Conservation (phyloP, 2,888 invertebrate genomes). For the Bhutanitis thaidina region DNA sequence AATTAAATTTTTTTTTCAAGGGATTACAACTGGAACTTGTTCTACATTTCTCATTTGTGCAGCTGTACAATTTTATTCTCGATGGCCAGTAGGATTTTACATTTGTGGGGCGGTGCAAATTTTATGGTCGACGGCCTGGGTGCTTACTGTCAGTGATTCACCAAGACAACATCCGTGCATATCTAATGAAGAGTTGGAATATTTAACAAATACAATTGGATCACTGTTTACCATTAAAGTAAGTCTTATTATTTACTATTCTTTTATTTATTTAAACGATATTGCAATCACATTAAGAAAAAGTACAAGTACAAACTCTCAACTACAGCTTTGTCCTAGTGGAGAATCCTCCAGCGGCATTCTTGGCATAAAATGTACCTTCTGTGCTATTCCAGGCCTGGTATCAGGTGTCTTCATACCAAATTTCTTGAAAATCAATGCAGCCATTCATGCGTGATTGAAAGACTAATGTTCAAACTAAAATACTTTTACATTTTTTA, state of each 20-base stretch:
- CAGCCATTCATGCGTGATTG: no score
- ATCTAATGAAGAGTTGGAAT: conserved; percentile 78
- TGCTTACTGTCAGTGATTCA: conserved; percentile 79
- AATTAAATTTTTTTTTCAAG: conserved; percentile 32
- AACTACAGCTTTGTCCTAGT: no score
- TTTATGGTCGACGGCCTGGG: conserved; percentile 78
- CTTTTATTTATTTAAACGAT: no score
- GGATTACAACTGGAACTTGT: conserved; percentile 80
- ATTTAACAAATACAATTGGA: conserved; percentile 79
- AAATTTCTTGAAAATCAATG: no score
- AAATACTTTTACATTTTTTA: no score
- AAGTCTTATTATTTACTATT: conserved; percentile 22
- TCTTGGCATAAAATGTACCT: no score
- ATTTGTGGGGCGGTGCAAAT: conserved; percentile 76
- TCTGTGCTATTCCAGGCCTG: no score
- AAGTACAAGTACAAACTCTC: no score
- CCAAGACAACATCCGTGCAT: conserved; percentile 82
- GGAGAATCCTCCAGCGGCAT: no score
- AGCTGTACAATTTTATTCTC: conserved; percentile 77
- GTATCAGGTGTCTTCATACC: no score
- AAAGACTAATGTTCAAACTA: no score
- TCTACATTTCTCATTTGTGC: conserved; percentile 84
- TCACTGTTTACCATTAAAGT: conserved; percentile 66
- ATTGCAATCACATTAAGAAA: no score
- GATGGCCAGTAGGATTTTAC: conserved; percentile 85